These are phyloP conservation scores for Actinia equina DNA, from an alignment of 64 coral and sea anemone genomes.

Conservation along the genomic window DNA sequence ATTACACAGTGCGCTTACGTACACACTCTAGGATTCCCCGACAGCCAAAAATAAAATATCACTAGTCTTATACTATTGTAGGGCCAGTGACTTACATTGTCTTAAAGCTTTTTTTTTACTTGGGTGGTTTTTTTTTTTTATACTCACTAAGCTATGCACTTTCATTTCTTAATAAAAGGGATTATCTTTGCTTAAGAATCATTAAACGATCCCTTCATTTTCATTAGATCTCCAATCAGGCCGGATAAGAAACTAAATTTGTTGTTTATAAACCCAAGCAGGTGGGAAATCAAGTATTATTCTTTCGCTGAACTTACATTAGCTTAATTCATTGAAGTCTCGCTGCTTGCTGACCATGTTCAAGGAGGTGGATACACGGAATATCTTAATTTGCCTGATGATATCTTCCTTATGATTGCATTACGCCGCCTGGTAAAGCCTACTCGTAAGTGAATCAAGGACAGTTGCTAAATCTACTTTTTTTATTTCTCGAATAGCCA, in stretches of 20 bases:
- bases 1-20: too few species aligned
- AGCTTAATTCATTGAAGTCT: slow-evolving; percentile 10
- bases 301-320: not conserved
- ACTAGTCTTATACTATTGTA: too few species aligned
- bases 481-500: too few species aligned
- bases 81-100: not conserved
- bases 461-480: too few species aligned
- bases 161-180: not conserved
- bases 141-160: not conserved
- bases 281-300: not conserved
- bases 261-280: not conserved
- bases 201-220: not conserved
- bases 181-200: not conserved
- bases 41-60: too few species aligned
- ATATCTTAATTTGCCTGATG: not conserved
- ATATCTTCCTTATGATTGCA: not conserved
- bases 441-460: too few species aligned
- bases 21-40: too few species aligned
- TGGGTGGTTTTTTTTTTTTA: not conserved
- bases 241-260: slow-evolving; percentile 2
- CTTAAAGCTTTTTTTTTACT: not conserved
- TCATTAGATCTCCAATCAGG: not conserved
- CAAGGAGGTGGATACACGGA: not conserved
- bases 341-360: not conserved
- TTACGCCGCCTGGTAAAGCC: not conserved